phyloP scores from a whole-genome alignment of 2,113 vertebrate species.

The Siphamia tubifer region DNA sequence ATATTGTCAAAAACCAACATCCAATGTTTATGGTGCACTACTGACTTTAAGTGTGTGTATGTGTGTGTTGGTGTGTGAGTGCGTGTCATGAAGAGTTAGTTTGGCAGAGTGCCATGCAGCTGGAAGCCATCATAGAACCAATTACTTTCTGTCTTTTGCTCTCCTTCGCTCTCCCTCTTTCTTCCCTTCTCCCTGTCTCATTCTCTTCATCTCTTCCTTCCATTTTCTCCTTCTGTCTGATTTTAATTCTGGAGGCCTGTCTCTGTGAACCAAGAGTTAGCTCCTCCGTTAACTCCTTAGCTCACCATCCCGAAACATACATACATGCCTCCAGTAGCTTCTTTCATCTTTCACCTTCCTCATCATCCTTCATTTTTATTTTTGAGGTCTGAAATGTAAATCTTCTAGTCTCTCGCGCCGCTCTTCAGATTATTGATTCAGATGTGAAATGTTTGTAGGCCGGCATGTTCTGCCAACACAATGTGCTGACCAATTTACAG shows the following conservation, averaged over 20 bases:
- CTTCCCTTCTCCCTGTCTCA: conserved; percentile 24
- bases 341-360: conserved; percentile 20
- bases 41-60: conserved; percentile 20
- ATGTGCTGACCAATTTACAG: conserved; percentile 35
- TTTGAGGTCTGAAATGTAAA: not conserved
- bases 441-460: conserved; percentile 27
- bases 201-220: conserved; percentile 53
- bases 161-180: conserved; percentile 52
- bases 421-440: conserved; percentile 7
- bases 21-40: conserved; percentile 41
- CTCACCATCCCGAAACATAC: not conserved
- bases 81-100: conserved; percentile 81
- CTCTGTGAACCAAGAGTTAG: conserved; percentile 22
- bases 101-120: conserved; percentile 90
- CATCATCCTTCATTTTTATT: not conserved
- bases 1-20: conserved; percentile 80
- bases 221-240: conserved; percentile 62
- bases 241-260: conserved; percentile 52
- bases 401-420: conserved; percentile 10
- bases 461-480: not conserved
- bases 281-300: conserved; percentile 33
- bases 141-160: conserved; percentile 94
- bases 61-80: not conserved
- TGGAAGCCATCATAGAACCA: conserved; percentile 97
- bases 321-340: not conserved